Percentiles rank a stretch among this genome's conserved stretches.
Evolutionary conservation across 2,888 invertebrate species (phyloP).

Genomic region (Omphaloscelis lunosa): DNA sequence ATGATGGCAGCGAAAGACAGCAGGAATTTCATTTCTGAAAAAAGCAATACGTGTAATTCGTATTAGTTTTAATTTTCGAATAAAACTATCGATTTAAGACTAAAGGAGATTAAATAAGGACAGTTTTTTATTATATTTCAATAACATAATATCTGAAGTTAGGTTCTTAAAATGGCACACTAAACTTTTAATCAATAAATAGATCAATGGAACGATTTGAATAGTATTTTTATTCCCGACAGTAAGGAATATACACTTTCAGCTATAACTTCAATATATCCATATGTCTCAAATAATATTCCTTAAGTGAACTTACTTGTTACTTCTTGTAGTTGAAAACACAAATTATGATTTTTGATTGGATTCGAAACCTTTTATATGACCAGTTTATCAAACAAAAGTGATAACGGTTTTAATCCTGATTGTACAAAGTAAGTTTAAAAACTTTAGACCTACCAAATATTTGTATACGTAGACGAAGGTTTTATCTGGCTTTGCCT

Average conservation of each 20-base stretch:
- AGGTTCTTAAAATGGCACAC: neutral
- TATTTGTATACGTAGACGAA: slow-evolving; percentile 3
- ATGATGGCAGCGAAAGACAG: slow-evolving; percentile 55
- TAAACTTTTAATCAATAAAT: neutral
- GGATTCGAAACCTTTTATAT: slow-evolving; percentile 43
- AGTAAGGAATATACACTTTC: neutral
- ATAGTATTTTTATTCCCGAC: neutral
- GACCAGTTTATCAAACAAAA: slow-evolving; percentile 28
- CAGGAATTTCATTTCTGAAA: slow-evolving; percentile 61
- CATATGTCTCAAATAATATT: neutral
- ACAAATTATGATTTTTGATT: slow-evolving; percentile 40
- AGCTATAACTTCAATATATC: neutral
- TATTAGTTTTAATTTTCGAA: neutral
- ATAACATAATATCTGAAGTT: neutral
- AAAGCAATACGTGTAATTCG: neutral
- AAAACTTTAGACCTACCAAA: neutral
- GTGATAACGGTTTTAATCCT: slow-evolving; percentile 39
- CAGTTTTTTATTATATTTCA: neutral
- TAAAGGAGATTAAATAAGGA: neutral
- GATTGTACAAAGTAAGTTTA: slow-evolving; percentile 24
- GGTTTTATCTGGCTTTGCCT: slow-evolving; percentile 3
- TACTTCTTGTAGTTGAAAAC: slow-evolving; percentile 28
- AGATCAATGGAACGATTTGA: neutral
- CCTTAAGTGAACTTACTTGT: slow-evolving; percentile 33
- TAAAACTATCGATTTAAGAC: neutral